Base-by-base conservation (phyloP, 2,797 vertebrate species). In the Tinamus major region DNA sequence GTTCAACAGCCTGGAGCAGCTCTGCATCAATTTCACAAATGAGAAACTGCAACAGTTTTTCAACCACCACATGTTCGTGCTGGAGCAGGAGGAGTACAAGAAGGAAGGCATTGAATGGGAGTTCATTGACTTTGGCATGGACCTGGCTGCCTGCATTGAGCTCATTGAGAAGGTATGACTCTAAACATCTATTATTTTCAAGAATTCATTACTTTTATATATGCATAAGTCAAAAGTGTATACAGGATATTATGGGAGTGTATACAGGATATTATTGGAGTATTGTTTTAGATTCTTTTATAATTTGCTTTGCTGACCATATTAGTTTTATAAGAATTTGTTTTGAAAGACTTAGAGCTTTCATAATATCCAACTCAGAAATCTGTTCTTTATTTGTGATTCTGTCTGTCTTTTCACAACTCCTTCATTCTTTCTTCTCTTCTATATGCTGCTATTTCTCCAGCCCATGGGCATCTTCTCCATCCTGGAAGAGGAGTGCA, bases 11-110 rank as follows among this genome's bases (percentile, higher is more conserved):
- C 96, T 98, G 97, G 98, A 99, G 96, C 98, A 99, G 80, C 97
- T 99, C 49, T 99, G 98, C 94, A 99, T 99, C 75, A 99, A 99
- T 89, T 99, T 99, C 97, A 99, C 98, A 90, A 99, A 99, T 0
- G 98, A 99, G 97, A 99, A 99, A 87, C 96, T 98, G 96, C 98
- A 98, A 67, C 98, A 98, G 96, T 98, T 98, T 18, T 98, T 98
- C 97, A 98, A 98, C 90, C 98, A 98, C 79, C 98, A 98, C 95
- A 98, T 98, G 98, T 98, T 98, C 17, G 98, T 98, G 68, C 96
- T 98, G 95, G 98, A 98, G 93, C 98, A 98, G 97, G 98, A 98
- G 67, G 98, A 98, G 81, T 98, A 98, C 93, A 98, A 98, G 95
- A 98, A 98, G 74, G 98, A 98, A 26, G 98, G 98, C 42, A 98